phyloP scores from a whole-genome alignment of 2,113 vertebrate genomes.

The Ophiodon elongatus region DNA sequence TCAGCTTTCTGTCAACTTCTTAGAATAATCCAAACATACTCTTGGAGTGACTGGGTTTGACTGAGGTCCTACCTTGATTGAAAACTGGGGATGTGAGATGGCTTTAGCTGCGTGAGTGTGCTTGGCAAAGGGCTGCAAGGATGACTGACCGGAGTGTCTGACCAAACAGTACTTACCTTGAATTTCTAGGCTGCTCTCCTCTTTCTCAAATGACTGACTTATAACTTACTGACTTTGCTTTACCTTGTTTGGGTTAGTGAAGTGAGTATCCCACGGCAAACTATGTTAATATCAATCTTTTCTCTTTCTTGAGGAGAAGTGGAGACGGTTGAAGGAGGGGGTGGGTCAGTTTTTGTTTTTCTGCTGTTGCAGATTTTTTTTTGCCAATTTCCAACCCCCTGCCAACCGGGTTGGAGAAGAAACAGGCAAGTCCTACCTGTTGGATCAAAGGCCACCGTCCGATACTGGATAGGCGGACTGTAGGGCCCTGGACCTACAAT shows the following conservation, averaged over 20 bases:
- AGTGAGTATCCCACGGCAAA: slow-evolving; percentile 81
- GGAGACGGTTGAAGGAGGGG: slow-evolving; percentile 77
- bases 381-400: slow-evolving; percentile 73
- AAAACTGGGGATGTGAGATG: slow-evolving; percentile 76
- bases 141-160: slow-evolving; percentile 78
- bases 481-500: slow-evolving; percentile 97
- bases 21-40: slow-evolving; percentile 40
- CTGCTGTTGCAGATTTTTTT: slow-evolving; percentile 59
- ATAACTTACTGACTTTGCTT: slow-evolving; percentile 84
- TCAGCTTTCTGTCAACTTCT: slow-evolving; percentile 52
- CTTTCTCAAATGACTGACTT: slow-evolving; percentile 85
- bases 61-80: slow-evolving; percentile 79
- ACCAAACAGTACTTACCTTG: slow-evolving; percentile 86
- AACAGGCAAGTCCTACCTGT: slow-evolving; percentile 94
- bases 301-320: slow-evolving; percentile 74
- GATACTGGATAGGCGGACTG: slow-evolving; percentile 97
- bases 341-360: slow-evolving; percentile 70
- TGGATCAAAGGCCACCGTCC: slow-evolving; percentile 92
- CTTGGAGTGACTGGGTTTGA: slow-evolving; percentile 64
- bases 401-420: slow-evolving; percentile 73
- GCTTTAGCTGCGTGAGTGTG: slow-evolving; percentile 75
- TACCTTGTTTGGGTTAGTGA: slow-evolving; percentile 85
- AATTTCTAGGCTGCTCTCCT: slow-evolving; percentile 68
- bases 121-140: slow-evolving; percentile 74
- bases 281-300: slow-evolving; percentile 63